phyloP scores from a whole-genome alignment of 2,113 vertebrate species.

The Crotophaga sulcirostris region DNA sequence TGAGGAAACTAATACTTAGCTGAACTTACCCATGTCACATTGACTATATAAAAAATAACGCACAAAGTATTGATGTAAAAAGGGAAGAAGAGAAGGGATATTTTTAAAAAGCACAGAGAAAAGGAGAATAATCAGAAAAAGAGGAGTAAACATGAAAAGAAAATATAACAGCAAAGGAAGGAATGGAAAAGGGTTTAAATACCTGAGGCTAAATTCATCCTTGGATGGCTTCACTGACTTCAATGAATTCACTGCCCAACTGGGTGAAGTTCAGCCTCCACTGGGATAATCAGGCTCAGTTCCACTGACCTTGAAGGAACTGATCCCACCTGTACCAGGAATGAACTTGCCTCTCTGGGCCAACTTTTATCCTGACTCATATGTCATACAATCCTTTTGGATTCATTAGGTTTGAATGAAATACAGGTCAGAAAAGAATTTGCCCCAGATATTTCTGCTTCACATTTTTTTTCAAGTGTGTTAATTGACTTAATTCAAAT shows the following conservation, averaged over 20 bases:
- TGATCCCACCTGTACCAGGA: slow-evolving; percentile 22
- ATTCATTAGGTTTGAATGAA: slow-evolving; percentile 58
- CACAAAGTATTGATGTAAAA: slow-evolving; percentile 61
- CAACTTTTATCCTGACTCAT: slow-evolving; percentile 41
- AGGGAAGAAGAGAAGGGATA: slow-evolving; percentile 19
- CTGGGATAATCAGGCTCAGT: slow-evolving; percentile 15
- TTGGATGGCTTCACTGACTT: slow-evolving; percentile 41
- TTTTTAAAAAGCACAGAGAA: slow-evolving; percentile 54
- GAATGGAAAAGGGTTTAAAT: background rate
- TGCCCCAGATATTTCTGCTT: slow-evolving; percentile 59
- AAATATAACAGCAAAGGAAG: slow-evolving; percentile 8
- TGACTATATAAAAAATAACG: slow-evolving; percentile 64
- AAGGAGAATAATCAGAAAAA: slow-evolving; percentile 28
- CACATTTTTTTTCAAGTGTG: slow-evolving; percentile 39
- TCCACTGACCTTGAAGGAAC: slow-evolving; percentile 30
- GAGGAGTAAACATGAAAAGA: slow-evolving; percentile 25
- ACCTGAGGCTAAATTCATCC: slow-evolving; percentile 49
- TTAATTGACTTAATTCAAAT: slow-evolving; percentile 47
- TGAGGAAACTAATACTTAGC: slow-evolving; percentile 68
- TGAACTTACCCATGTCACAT: slow-evolving; percentile 69
- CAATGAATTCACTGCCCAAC: slow-evolving; percentile 32
- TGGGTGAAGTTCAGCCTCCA: slow-evolving; percentile 41
- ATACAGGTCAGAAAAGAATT: slow-evolving; percentile 30
- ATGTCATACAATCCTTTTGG: slow-evolving; percentile 38
- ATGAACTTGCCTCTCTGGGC: slow-evolving; percentile 55